These are phyloP conservation scores for Trinorchestia longiramus DNA, from an alignment of 1,140 invertebrate species.

Conservation along the genomic window DNA sequence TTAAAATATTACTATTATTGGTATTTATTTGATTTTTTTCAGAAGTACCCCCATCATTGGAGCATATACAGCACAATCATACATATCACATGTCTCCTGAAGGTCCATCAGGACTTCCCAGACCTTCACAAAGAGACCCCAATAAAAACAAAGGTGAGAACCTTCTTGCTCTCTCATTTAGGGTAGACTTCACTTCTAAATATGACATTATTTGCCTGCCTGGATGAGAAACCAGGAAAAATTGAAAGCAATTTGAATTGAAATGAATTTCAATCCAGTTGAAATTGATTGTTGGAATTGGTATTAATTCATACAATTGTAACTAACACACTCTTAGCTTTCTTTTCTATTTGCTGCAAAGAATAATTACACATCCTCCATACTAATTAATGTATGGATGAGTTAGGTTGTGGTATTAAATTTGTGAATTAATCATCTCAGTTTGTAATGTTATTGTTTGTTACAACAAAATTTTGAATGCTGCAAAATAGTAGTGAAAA, in stretches of 20 bases:
- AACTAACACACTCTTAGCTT: neutral
- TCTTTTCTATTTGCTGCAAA: neutral
- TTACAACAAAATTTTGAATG: no score
- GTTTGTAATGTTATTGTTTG: no score
- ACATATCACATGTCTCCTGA: conserved; percentile 85
- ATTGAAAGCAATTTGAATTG: neutral
- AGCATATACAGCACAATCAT: conserved; percentile 82
- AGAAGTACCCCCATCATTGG: conserved; percentile 66
- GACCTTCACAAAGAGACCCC: conserved; percentile 78
- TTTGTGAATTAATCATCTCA: no score
- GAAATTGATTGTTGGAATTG: no score
- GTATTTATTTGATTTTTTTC: conserved; percentile 24
- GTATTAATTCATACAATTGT: neutral
- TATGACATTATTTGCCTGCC: neutral
- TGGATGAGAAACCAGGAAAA: neutral
- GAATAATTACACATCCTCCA: neutral
- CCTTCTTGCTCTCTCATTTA: conserved; percentile 4
- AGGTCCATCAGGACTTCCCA: conserved; percentile 78
- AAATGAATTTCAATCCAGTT: neutral
- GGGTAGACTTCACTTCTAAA: neutral
- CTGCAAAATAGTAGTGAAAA: no score
- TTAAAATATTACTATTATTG: neutral
- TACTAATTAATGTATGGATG: no score
- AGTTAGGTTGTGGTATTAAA: no score
- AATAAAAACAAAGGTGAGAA: conserved; percentile 29